Evolutionary conservation across 2,113 vertebrate genomes (phyloP).

Genomic region (Pithys albifrons): DNA sequence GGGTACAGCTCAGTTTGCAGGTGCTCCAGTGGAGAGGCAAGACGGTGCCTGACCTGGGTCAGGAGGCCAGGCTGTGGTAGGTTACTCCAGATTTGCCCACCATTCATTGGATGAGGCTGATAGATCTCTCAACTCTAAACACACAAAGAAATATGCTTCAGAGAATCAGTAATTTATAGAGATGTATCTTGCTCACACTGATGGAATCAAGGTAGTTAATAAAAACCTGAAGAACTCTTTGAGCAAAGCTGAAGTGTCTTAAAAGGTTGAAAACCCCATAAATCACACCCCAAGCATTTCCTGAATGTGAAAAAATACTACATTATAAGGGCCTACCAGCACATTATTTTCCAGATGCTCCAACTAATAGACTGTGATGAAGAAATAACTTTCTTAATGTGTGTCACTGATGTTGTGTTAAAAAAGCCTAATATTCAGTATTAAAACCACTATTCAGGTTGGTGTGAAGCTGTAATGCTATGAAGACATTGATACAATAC

Average conservation of each 20-base stretch:
- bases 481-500: not conserved
- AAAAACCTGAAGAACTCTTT: slow-evolving; percentile 6
- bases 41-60: slow-evolving; percentile 77
- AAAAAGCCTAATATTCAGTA: not conserved
- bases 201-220: slow-evolving; percentile 41
- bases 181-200: slow-evolving; percentile 44
- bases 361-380: slow-evolving; percentile 21
- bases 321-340: not conserved
- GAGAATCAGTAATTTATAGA: slow-evolving; percentile 65
- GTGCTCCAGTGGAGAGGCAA: slow-evolving; percentile 72
- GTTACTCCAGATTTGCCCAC: slow-evolving; percentile 80
- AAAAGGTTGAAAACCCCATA: slow-evolving; percentile 14
- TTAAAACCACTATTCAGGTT: not conserved
- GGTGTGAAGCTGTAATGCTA: not conserved
- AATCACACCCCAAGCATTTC: not conserved
- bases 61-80: slow-evolving; percentile 76
- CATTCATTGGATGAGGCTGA: slow-evolving; percentile 72
- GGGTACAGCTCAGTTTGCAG: slow-evolving; percentile 83
- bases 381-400: slow-evolving; percentile 32
- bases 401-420: not conserved
- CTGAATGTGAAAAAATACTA: not conserved
- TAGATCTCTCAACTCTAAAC: slow-evolving; percentile 67
- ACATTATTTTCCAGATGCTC: slow-evolving; percentile 34
- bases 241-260: slow-evolving; percentile 57
- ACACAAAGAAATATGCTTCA: slow-evolving; percentile 59